Percentiles rank a stretch among this genome's conserved stretches.
Evolutionary conservation across 2,797 vertebrate genomes (phyloP).

Genomic region (Salarias fasciatus): DNA sequence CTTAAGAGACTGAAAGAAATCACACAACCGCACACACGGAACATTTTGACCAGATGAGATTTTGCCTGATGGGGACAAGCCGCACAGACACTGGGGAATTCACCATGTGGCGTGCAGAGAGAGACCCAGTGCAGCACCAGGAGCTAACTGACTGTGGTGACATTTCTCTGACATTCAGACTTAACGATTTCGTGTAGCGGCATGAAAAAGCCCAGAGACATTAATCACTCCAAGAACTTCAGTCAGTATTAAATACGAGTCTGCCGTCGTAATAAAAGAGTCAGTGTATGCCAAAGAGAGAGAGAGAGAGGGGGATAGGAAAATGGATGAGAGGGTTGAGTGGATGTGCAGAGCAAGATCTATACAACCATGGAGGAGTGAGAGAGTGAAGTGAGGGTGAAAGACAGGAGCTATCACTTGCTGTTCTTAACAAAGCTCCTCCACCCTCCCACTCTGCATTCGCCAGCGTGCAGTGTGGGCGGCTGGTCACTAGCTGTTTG

Average conservation of each 20-base stretch:
- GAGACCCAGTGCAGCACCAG: constrained; percentile 14
- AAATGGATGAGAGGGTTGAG: constrained; percentile 21
- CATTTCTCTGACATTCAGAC: constrained; percentile 34
- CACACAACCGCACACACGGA: constrained; percentile 27
- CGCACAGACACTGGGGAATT: constrained; percentile 23
- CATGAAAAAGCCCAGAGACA: not conserved
- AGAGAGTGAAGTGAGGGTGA: constrained; percentile 19
- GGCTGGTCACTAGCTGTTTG: constrained; percentile 50
- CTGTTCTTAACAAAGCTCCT: constrained; percentile 52
- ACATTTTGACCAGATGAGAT: constrained; percentile 33
- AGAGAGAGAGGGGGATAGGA: constrained; percentile 18
- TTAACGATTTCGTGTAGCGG: constrained; percentile 1
- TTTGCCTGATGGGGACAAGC: constrained; percentile 24
- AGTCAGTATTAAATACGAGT: constrained; percentile 18
- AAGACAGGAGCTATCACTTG: constrained; percentile 26
- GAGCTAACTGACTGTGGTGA: constrained; percentile 23
- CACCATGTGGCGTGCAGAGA: constrained; percentile 23
- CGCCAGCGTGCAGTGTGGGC: constrained; percentile 57
- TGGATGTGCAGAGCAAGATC: constrained; percentile 39
- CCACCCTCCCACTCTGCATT: constrained; percentile 50
- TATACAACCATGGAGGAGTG: constrained; percentile 23
- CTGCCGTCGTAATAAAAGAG: constrained; percentile 12
- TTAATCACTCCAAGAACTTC: constrained; percentile 14
- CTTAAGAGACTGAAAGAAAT: constrained; percentile 27
- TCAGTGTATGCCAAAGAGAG: constrained; percentile 23